phyloP scores from a whole-genome alignment of 2,888 invertebrate species.

The Hyposoter dolosus region DNA sequence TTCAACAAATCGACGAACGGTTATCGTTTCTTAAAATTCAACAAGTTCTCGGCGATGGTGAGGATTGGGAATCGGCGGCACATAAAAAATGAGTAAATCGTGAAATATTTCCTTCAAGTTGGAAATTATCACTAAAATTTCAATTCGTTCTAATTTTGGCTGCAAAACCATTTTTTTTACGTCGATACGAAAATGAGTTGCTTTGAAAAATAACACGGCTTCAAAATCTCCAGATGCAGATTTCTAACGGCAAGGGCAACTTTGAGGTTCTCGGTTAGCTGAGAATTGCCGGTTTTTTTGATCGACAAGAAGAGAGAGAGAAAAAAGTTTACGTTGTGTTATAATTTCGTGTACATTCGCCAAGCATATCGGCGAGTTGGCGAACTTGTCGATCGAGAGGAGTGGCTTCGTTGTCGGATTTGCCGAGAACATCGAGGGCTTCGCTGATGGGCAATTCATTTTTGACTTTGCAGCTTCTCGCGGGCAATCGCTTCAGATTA shows the following conservation, averaged over 20 bases:
- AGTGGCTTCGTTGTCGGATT: constrained; percentile 65
- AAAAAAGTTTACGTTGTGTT: constrained; percentile 26
- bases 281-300: constrained; percentile 19
- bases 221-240: no score
- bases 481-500: constrained; percentile 67
- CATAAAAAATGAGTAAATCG: neutral
- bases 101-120: neutral
- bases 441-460: constrained; percentile 73
- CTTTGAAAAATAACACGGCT: no score
- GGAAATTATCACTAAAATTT: neutral
- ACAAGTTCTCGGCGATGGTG: no score
- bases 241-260: no score
- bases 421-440: constrained; percentile 68
- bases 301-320: neutral
- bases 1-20: neutral
- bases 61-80: neutral
- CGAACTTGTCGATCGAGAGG: constrained; percentile 72
- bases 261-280: no score
- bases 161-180: neutral
- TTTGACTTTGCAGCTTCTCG: constrained; percentile 70
- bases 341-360: constrained; percentile 69
- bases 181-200: no score
- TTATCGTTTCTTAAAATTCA: neutral
- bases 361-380: constrained; percentile 71
- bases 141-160: neutral